A percentile compares a stretch with the other conserved stretches of the same genome.
Evolutionary conservation across 2,888 invertebrate genomes (phyloP).

Genomic region (Dexiosoma caninum): DNA sequence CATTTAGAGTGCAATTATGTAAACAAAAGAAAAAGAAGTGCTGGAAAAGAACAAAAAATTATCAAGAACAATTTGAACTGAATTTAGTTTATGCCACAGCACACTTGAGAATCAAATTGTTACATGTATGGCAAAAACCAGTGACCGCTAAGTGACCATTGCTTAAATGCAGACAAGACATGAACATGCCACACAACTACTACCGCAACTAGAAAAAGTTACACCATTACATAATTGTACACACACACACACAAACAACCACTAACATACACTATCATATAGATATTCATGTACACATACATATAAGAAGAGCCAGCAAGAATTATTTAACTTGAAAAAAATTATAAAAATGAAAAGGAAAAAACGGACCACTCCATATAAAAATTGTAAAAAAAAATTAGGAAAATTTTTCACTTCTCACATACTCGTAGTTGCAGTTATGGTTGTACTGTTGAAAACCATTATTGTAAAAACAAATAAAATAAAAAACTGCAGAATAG

Average conservation of each 20-base stretch:
- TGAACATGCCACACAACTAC: constrained; percentile 29
- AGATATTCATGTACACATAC: neutral
- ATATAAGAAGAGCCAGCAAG: neutral
- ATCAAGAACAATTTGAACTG: constrained; percentile 35
- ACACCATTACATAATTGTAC: neutral
- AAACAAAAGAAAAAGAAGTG: neutral
- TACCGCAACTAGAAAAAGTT: constrained; percentile 5
- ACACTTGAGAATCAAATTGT: constrained; percentile 50
- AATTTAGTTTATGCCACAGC: constrained; percentile 29
- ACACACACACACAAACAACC: too few relatives aligned
- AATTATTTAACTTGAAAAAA: constrained; percentile 47
- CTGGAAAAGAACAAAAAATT: constrained; percentile 6
- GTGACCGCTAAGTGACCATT: constrained; percentile 67
- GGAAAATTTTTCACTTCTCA: constrained; percentile 21
- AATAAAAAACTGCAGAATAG: constrained; percentile 14
- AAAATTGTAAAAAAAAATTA: constrained; percentile 46
- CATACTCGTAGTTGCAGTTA: neutral
- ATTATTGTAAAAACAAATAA: constrained; percentile 30
- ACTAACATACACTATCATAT: neutral
- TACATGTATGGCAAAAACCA: constrained; percentile 56
- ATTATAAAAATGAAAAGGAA: constrained; percentile 6
- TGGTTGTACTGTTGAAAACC: constrained; percentile 40
- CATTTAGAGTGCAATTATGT: constrained; percentile 39
- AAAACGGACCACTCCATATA: constrained; percentile 11
- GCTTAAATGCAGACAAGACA: constrained; percentile 63